Evolutionary conservation across 1,140 invertebrate species (phyloP), one percentile per base, ranked within the genome.

Genomic region (Leptopilina boulardi): DNA sequence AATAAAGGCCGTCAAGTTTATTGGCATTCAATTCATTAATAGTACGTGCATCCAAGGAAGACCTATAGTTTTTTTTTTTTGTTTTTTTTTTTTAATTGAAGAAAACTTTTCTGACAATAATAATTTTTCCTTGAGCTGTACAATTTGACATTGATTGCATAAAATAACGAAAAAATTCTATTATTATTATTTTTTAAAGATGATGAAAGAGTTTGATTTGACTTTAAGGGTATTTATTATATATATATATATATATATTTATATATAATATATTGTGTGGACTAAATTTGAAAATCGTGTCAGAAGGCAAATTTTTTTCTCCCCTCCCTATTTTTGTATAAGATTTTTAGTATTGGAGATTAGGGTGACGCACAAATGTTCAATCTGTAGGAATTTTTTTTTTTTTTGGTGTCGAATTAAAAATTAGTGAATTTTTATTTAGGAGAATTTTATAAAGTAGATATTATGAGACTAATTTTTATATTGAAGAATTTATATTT

Each of bases 101-200:
- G n/a, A 51, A 51, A 51, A 51, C n/a, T 18, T n/a, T 47, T n/a
- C 47, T n/a, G 47, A 51, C 47, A 51, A 51, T 47, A 47, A 47
- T 15, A n/a, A 30, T 38, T 38, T 38, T 51, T 51, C 47, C 47
- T 51, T 51, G 47, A 51, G 47, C n/a, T 51, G 47, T 51, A 51
- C 47, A 51, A n/a, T n/a, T 51, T 18, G 47, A 51, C 15, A 18
- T 51, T 38, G 34, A 38, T 38, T 38, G 5, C 34, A 38, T 38
- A 9, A 38, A n/a, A n/a, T n/a, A n/a, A 38, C 34, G 34, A 6
- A 38, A 38, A 38, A 38, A 38, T 3, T 30, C 26, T 30, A 30
- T 30, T 30, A 3, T 3, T 30, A 30, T 30, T 30, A 30, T 30
- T 3, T 30, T 30, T 30, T 30, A 30, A 30, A 30, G 26, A 30